Base-by-base conservation (phyloP, 2,113 vertebrate species). In the Brevimyrus niger region DNA sequence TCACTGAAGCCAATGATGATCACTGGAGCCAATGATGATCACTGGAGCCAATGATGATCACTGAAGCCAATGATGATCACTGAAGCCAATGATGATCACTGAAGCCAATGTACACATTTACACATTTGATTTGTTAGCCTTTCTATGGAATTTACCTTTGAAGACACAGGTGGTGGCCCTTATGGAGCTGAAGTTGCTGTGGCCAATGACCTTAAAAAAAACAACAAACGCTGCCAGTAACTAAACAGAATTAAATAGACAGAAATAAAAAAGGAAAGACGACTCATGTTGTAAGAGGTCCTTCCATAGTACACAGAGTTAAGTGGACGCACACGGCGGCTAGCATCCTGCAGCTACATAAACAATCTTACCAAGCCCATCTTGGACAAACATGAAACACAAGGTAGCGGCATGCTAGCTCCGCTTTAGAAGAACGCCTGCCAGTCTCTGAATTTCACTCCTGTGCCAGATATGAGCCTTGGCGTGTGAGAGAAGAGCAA, bases 161-260 rank as follows among this genome's bases (percentile, higher is more conserved):
- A 96, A 99, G 0, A 99, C 98, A 0, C 98, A 99, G 0, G 97
- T 99, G 0, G 98, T 98, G 42, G 98, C 98, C 91, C 98, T 97
- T 94, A 99, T 99, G 87, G 98, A 99, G 91, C 98, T 99, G 89
- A 99, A 99, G 94, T 99, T 99, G 93, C 98, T 99, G 94, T 99
- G 98, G 19, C 98, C 98, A 44, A 99, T 99, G 83, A 99, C 98
- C 98, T 96, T 95, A 87, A 91, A 0, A 88, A 80, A 93, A 6
- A 92, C 88, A 84, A 84, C 13, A 47, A 84, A 46, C 44, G 35
- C 35, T 21, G 19, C 19, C 19, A 93, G 84, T 89, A 0, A 91
- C 76, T 92, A 88, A 69, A 51, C 35, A 31, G 87, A 87, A 31
- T 10, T 53, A 38, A 80, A 88, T 19, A 55, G 19, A n/a, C 6